Evolutionary conservation across 2,113 vertebrate species (phyloP), one percentile per base, ranked within the genome.

Genomic region (Chloroceryle aenea): DNA sequence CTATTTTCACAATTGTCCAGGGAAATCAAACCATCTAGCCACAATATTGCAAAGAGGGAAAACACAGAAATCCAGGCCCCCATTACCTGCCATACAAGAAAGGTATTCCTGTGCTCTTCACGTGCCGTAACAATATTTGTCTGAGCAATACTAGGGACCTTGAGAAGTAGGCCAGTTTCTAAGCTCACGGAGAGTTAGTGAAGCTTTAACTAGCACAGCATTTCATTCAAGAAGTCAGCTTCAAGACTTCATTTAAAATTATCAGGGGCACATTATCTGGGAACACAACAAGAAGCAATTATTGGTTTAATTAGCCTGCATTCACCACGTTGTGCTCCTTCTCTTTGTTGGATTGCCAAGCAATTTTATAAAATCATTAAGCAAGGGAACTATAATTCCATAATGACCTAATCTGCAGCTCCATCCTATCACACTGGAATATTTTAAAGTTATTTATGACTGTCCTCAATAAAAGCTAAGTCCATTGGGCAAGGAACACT

Each of bases 311-410:
- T 98, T 98, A 98, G 97, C 97, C 91, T n/a, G 96, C 96, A 97
- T 98, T 98, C 97, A 97, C 97, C 91, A 97, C 89, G 34, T 98
- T 94, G 71, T 85, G 85, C 95, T 98, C 91, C 97, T 97, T 96
- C 94, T 95, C 98, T 98, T 98, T 98, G 97, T 98, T 98, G 95
- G 62, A 98, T 96, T 98, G 98, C 98, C 98, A 98, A 95, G 97
- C 97, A 98, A 98, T 98, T 98, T 98, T 98, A 95, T 97, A 97
- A 98, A 98, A 98, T 97, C 98, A 98, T 98, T 98, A 98, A 97
- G 97, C 97, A 97, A 97, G 97, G 97, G 97, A 98, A 98, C 90
- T 98, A 87, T 97, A 98, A 98, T 98, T 98, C 98, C 97, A 97
- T 88, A 95, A 97, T 98, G 98, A 98, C 97, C 98, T 97, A 97